Evolutionary conservation across 2,113 vertebrate species (phyloP), one percentile per base, ranked within the genome.

Genomic region (Anas platyrhynchos): DNA sequence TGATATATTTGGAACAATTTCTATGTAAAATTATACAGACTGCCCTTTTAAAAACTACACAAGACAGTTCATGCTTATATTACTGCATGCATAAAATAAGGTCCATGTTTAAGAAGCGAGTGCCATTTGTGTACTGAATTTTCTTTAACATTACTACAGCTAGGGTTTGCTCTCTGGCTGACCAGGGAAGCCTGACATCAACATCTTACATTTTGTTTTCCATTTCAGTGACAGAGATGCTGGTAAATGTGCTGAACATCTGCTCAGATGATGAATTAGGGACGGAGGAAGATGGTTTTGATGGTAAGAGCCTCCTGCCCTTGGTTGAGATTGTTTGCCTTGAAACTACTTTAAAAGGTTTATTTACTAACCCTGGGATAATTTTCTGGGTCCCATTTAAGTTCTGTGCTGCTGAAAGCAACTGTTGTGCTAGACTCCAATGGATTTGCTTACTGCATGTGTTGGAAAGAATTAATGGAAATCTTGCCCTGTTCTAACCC

Each of bases 191-290:
- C 58, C 73, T 50, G 52, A 18, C 61, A 75, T 26, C 32, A 58
- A 92, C 16, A 16, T 69, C 82, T 83, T 73, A 58, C 76, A 16
- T 84, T 62, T 95, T 95, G 13, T 92, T 91, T 91, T 84, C 74
- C 26, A 54, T 80, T 96, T 29, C 92, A 99, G 99, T 99, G 97
- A 99, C 99, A 62, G 99, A 99, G 97, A 99, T 99, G 99, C 98
- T 99, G 82, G 99, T 99, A 79, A 99, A 99, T 2, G 99, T 99
- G 26, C 96, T 99, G 95, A 99, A 99, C 94, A 99, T 99, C 98
- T 99, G 99, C 97, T 99, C 99, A 95, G 99, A 99, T 43, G 99
- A 99, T 90, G 99, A 99, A 97, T 90, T 99, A 58, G 99, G 99
- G 43, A 99, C 99, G 22, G 99, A 99, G 38, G 99, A 99, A 96